Evolutionary conservation across 1,140 invertebrate species (phyloP).

Genomic region (Drosophila miranda): DNA sequence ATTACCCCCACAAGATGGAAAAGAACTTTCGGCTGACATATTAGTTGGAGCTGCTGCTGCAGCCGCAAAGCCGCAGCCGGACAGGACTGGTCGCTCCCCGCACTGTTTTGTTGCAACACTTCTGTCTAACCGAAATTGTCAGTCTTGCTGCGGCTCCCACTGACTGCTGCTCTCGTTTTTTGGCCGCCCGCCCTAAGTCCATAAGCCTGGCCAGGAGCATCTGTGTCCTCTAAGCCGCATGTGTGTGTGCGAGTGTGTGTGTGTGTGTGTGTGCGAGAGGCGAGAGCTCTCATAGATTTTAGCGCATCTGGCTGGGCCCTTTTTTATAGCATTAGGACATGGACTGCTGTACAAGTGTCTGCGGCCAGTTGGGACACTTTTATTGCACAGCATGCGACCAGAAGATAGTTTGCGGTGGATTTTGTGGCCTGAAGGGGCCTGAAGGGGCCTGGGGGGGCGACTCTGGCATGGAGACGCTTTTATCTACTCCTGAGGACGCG

Average conservation of each 20-base stretch:
- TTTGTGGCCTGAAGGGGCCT: slow-evolving; percentile 54
- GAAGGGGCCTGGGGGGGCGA: no score
- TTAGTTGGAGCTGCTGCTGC: slow-evolving; percentile 59
- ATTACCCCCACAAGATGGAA: slow-evolving; percentile 43
- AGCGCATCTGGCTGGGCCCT: slow-evolving; percentile 59
- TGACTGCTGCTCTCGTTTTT: neutral
- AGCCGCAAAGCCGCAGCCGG: slow-evolving; percentile 61
- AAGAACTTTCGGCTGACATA: slow-evolving; percentile 74
- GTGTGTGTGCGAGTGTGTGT: slow-evolving; percentile 7
- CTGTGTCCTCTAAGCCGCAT: slow-evolving; percentile 48
- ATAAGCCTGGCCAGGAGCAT: slow-evolving; percentile 65
- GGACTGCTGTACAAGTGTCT: slow-evolving; percentile 67
- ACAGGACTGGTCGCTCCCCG: slow-evolving; percentile 25
- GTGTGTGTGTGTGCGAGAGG: slow-evolving; percentile 14
- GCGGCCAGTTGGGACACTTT: slow-evolving; percentile 67
- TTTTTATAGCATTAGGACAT: slow-evolving; percentile 72
- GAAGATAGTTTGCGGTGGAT: slow-evolving; percentile 78
- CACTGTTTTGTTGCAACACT: slow-evolving; percentile 54
- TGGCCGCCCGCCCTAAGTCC: slow-evolving; percentile 44
- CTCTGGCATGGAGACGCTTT: slow-evolving; percentile 17
- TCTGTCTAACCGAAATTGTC: slow-evolving; percentile 64
- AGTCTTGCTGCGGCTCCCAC: slow-evolving; percentile 42
- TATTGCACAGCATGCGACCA: slow-evolving; percentile 73
- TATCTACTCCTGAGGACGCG: slow-evolving; percentile 15
- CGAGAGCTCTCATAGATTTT: slow-evolving; percentile 42